Evolutionary conservation across 2,888 invertebrate species (phyloP).

Genomic region (Drosophila glabriapex): DNA sequence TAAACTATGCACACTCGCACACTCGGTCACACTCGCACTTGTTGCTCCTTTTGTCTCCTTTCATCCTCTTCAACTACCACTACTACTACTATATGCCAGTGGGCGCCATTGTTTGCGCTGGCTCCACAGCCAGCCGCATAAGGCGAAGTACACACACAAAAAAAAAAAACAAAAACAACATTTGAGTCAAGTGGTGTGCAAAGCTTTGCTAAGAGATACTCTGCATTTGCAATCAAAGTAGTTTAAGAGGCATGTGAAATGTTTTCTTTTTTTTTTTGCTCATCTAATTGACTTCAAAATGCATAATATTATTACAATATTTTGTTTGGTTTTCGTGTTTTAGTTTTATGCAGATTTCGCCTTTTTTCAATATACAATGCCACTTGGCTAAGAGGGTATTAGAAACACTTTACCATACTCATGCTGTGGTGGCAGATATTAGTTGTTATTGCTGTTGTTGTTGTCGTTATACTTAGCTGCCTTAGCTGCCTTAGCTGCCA

Average conservation of each 20-base stretch:
- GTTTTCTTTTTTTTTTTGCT: neutral
- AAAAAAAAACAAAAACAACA: neutral
- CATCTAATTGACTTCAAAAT: neutral
- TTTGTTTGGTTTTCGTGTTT: neutral
- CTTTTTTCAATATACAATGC: neutral
- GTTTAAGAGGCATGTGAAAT: neutral
- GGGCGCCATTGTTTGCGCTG: slow-evolving; percentile 34
- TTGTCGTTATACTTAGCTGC: slow-evolving; percentile 17
- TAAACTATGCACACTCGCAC: slow-evolving; percentile 28
- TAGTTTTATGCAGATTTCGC: neutral
- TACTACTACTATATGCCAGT: neutral
- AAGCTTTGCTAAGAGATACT: neutral
- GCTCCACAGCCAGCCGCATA: slow-evolving; percentile 15
- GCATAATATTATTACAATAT: neutral
- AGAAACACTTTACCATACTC: neutral
- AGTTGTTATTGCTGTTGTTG: slow-evolving; percentile 6
- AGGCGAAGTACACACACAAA: neutral
- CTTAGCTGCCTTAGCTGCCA: neutral
- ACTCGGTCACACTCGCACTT: slow-evolving; percentile 32
- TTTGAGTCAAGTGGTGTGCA: neutral
- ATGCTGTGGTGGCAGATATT: neutral
- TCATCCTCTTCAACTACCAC: neutral
- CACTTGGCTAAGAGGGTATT: neutral
- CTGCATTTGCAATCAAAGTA: neutral
- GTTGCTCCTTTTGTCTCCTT: slow-evolving; percentile 31